phyloP scores from a whole-genome alignment of 2,113 vertebrate genomes.

The Manacus vitellinus region DNA sequence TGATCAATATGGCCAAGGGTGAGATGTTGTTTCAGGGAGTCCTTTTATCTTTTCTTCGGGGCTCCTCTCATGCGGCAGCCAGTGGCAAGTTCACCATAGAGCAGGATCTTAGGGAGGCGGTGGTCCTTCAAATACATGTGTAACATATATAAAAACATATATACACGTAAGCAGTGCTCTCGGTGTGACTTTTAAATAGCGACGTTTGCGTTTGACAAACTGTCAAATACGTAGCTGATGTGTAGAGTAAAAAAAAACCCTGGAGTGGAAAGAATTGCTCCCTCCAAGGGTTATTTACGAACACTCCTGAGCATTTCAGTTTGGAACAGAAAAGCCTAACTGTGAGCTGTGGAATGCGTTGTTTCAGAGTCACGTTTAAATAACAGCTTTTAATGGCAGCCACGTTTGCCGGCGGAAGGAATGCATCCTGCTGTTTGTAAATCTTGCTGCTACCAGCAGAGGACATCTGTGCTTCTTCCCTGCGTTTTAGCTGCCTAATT shows the following conservation, averaged over 20 bases:
- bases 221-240: neutral
- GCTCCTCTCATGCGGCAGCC: no score
- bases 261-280: neutral
- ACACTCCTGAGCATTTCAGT: neutral
- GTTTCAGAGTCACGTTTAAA: neutral
- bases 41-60: no score
- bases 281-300: neutral
- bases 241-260: neutral
- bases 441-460: neutral
- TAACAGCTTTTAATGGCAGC: neutral
- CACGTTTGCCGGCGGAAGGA: neutral
- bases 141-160: neutral
- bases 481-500: neutral
- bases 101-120: no score
- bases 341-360: neutral
- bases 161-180: constrained; percentile 64
- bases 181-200: neutral
- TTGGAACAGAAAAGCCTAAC: neutral
- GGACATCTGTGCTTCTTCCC: neutral
- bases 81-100: no score
- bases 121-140: neutral
- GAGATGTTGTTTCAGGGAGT: no score
- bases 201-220: neutral
- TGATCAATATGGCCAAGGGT: no score
- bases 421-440: neutral